A percentile compares a stretch with the other conserved stretches of the same genome.
Conservation (phyloP, 2,113 vertebrate species). For the Chamaetylas fuelleborni region DNA sequence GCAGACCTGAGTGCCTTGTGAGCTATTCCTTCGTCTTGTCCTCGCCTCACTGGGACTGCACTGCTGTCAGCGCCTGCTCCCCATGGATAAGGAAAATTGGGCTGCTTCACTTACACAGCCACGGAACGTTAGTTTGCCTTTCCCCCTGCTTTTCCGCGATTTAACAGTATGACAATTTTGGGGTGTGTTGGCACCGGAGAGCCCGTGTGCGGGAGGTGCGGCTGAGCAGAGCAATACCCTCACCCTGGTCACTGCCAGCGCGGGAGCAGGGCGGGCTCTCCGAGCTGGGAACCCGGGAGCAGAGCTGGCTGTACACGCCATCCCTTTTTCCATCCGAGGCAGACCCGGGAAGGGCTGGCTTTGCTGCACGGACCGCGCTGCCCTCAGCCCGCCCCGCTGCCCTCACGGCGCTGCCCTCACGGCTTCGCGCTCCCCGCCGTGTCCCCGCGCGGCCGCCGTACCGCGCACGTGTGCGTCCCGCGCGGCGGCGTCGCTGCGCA, state of each 20-base stretch:
- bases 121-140: rapidly evolving
- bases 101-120: rapidly evolving
- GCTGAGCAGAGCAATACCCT: not conserved
- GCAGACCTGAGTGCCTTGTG: rapidly evolving
- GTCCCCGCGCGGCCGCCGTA: constrained; percentile 16
- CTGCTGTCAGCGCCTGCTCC: rapidly evolving
- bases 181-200: rapidly evolving
- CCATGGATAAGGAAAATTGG: rapidly evolving
- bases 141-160: rapidly evolving
- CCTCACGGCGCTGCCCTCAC: not conserved
- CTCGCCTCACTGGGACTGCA: rapidly evolving
- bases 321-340: no score
- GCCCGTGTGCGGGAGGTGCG: rapidly evolving
- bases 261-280: not conserved
- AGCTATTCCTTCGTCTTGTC: rapidly evolving
- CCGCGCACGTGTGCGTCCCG: not conserved
- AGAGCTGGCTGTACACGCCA: not conserved
- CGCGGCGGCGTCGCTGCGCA: not conserved
- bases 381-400: not conserved
- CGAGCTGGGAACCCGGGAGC: not conserved
- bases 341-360: not conserved
- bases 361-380: rapidly evolving
- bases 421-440: not conserved
- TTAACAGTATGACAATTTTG: rapidly evolving
- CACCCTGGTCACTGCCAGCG: not conserved